phyloP scores from a whole-genome alignment of 1,140 invertebrate genomes.

The Zaprionus africanus region DNA sequence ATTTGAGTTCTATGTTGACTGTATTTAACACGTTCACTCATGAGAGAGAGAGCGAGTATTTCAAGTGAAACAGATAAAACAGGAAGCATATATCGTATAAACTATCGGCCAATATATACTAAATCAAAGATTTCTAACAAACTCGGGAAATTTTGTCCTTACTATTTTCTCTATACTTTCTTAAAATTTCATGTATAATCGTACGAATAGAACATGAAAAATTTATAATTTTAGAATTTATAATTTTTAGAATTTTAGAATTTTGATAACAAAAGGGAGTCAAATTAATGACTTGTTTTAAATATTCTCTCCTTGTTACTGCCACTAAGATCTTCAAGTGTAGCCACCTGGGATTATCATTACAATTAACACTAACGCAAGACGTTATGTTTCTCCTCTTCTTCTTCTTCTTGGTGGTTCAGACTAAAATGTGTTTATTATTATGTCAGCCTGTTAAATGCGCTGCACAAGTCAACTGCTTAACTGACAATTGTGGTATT shows the following conservation, averaged over 20 bases:
- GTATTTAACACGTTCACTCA: background rate
- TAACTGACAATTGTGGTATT: slow-evolving; percentile 34
- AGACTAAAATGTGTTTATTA: slow-evolving; percentile 37
- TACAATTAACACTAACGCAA: background rate
- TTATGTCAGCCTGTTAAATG: slow-evolving; percentile 42
- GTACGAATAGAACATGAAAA: background rate
- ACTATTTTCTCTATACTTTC: background rate
- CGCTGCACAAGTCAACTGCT: slow-evolving; percentile 39
- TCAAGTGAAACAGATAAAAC: background rate
- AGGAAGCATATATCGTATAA: background rate
- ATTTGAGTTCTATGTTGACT: background rate
- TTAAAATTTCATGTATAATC: background rate
- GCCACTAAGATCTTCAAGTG: background rate
- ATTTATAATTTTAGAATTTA: background rate
- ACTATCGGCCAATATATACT: background rate
- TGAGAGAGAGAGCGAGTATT: background rate
- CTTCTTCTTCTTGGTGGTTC: background rate
- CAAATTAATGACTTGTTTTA: background rate
- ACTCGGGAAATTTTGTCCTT: background rate
- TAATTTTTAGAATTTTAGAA: too few relatives aligned
- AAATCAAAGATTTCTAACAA: background rate
- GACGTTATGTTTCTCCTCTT: background rate
- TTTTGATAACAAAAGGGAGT: too few relatives aligned
- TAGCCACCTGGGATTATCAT: background rate
- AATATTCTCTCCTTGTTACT: background rate